phyloP scores from a whole-genome alignment of 2,797 vertebrate genomes.

The Megalops cyprinoides region DNA sequence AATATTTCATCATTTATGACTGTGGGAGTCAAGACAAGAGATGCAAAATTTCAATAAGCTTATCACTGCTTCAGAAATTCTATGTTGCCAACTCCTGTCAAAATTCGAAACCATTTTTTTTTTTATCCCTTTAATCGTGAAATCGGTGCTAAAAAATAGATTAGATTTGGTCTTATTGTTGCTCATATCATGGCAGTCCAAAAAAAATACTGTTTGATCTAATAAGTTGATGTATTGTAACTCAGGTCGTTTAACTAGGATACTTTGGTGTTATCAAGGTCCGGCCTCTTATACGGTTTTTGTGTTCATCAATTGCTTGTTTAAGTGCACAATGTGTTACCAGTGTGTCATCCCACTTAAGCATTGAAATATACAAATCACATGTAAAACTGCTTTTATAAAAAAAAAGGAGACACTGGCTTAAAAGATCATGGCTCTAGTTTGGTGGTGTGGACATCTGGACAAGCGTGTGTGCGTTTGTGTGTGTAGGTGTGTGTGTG shows the following conservation, averaged over 20 bases:
- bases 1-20: slow-evolving; percentile 10
- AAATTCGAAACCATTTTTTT: not conserved
- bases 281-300: not conserved
- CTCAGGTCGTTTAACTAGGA: not conserved
- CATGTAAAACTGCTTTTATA: slow-evolving; percentile 45
- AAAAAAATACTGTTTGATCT: not conserved
- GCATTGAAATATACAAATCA: not conserved
- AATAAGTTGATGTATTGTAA: not conserved
- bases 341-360: not conserved
- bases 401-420: not conserved
- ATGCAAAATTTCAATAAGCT: not conserved
- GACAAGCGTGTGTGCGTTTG: slow-evolving; percentile 40
- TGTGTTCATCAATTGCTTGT: not conserved
- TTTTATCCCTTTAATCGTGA: not conserved
- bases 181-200: not conserved
- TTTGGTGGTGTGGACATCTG: slow-evolving; percentile 65
- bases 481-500: not conserved
- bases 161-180: not conserved
- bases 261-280: not conserved
- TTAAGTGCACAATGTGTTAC: not conserved
- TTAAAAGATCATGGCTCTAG: slow-evolving; percentile 44
- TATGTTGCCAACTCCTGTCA: not conserved
- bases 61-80: not conserved
- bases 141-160: not conserved
- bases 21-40: not conserved